Conservation (phyloP, 2,113 vertebrate genomes). For the Papio anubis region DNA sequence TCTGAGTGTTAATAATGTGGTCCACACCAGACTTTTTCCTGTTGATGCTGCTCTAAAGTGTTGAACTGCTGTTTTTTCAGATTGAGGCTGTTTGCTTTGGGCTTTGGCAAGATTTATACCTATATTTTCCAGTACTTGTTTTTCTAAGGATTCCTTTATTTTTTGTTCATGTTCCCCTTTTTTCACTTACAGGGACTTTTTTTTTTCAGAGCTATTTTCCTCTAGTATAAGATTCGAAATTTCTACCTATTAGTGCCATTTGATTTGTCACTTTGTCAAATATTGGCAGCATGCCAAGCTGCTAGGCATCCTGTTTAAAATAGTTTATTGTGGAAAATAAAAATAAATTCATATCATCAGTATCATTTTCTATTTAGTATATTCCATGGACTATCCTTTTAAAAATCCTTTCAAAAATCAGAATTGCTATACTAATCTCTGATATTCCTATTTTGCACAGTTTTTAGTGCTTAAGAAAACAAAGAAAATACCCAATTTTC, state of each 20-base stretch:
- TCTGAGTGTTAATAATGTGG: background rate
- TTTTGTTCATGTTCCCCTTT: background rate
- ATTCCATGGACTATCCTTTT: background rate
- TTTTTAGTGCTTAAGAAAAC: background rate
- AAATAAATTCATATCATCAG: background rate
- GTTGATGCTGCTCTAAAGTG: background rate
- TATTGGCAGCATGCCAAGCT: background rate
- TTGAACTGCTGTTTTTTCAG: background rate
- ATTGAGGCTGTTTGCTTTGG: background rate
- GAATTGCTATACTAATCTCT: background rate
- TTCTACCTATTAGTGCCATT: slow-evolving; percentile 17
- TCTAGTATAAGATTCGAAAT: background rate
- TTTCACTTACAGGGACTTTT: background rate
- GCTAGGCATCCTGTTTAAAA: background rate
- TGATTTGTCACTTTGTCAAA: slow-evolving; percentile 26
- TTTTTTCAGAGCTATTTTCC: background rate
- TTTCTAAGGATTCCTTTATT: background rate
- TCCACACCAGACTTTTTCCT: background rate
- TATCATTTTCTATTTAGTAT: background rate
- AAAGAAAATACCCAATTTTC: background rate
- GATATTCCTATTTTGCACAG: background rate
- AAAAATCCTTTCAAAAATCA: background rate
- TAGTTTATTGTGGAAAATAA: slow-evolving; percentile 1
- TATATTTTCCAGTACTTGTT: background rate
- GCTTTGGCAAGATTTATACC: background rate